phyloP scores from a whole-genome alignment of 2,888 invertebrate genomes.

The Zhengitettix transpicula region DNA sequence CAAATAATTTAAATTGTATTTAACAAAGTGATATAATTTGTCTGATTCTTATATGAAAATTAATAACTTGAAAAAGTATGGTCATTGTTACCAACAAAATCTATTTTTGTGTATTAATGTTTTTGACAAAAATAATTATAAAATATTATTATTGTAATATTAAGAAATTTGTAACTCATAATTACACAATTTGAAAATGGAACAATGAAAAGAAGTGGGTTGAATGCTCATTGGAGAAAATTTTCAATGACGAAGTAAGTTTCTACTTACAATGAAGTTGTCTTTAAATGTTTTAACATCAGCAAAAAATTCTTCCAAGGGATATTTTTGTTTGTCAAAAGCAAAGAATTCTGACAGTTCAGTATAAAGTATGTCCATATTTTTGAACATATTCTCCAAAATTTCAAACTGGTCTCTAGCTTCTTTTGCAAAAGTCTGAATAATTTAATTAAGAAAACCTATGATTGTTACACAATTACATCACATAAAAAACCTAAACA shows the following conservation, averaged over 20 bases:
- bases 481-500: background rate
- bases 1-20: no score
- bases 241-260: background rate
- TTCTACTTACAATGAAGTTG: slow-evolving; percentile 56
- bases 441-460: background rate
- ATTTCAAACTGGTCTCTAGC: slow-evolving; percentile 78
- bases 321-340: slow-evolving; percentile 86
- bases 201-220: no score
- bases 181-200: no score
- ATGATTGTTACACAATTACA: background rate
- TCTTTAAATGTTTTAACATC: slow-evolving; percentile 93
- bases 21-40: no score
- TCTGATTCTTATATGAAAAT: no score
- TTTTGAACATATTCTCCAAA: slow-evolving; percentile 81
- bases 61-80: no score
- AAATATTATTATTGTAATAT: no score
- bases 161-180: no score
- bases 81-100: no score
- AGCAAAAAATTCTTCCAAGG: slow-evolving; percentile 87
- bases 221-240: background rate
- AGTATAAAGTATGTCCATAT: slow-evolving; percentile 74
- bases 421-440: slow-evolving; percentile 51
- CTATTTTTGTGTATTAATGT: no score
- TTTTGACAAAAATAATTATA: no score
- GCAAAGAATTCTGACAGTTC: slow-evolving; percentile 78